These are phyloP conservation scores for Lamellibrachia luymesi DNA, from an alignment of 1,140 invertebrate genomes.

Conservation along the genomic window DNA sequence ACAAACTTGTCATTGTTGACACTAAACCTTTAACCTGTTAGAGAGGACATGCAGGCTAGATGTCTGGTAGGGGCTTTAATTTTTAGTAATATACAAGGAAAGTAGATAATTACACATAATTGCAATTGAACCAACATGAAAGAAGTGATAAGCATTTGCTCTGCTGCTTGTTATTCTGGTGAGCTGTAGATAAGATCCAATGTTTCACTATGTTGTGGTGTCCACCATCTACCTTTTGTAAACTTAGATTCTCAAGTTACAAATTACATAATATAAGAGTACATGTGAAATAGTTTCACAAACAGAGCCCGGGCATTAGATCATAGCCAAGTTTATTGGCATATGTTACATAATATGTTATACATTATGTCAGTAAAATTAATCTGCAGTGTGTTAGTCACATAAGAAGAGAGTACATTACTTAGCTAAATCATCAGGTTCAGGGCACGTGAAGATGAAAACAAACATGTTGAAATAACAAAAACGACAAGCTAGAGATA, in stretches of 20 bases:
- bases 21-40: background rate
- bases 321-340: no score
- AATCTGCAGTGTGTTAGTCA: no score
- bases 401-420: no score
- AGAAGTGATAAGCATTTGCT: background rate
- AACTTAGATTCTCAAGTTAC: no score
- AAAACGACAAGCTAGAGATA: background rate
- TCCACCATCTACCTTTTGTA: no score
- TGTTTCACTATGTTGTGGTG: background rate
- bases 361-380: no score
- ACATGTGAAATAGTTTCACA: no score
- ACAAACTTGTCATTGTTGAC: background rate
- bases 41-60: background rate
- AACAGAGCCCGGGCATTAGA: no score
- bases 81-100: background rate
- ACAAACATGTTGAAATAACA: background rate
- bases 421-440: background rate
- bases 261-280: no score
- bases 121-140: background rate
- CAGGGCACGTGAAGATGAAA: background rate
- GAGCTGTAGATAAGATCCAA: background rate
- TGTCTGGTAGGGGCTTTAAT: background rate
- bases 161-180: background rate
- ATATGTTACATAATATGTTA: no score
- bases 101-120: background rate